Conservation (phyloP, 2,888 invertebrate species). For the Temnothorax rugatulus region DNA sequence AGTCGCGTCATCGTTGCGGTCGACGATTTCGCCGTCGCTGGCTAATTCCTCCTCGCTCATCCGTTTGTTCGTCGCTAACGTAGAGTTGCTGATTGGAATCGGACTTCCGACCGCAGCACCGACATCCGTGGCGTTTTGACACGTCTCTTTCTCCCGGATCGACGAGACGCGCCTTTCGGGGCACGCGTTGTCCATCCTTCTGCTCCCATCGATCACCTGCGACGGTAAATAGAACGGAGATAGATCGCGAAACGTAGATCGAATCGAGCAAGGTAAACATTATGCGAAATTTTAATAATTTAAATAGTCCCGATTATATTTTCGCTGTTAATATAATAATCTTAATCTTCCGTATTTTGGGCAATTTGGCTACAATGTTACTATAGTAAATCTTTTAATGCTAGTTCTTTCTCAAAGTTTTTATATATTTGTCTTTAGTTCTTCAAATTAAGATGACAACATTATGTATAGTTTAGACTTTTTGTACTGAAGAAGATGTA, state of each 20-base stretch:
- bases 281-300: neutral
- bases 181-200: slow-evolving; percentile 23
- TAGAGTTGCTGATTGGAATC: slow-evolving; percentile 7
- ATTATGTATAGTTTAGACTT: neutral
- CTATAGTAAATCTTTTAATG: neutral
- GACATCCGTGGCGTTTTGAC: neutral
- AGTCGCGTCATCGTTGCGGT: neutral
- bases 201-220: slow-evolving; percentile 66
- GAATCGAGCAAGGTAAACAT: neutral
- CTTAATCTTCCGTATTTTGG: neutral
- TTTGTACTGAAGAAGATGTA: neutral
- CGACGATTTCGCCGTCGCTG: slow-evolving; percentile 54
- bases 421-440: neutral
- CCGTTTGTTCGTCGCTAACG: slow-evolving; percentile 59
- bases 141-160: slow-evolving; percentile 54
- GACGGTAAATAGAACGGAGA: neutral
- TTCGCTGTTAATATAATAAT: neutral
- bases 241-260: neutral
- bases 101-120: neutral
- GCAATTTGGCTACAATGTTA: neutral
- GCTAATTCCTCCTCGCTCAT: slow-evolving; percentile 64
- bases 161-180: slow-evolving; percentile 51
- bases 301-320: neutral
- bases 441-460: neutral
- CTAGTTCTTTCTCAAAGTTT: neutral